phyloP scores from a whole-genome alignment of 2,888 invertebrate species.

The Ischnus inquisitorius region DNA sequence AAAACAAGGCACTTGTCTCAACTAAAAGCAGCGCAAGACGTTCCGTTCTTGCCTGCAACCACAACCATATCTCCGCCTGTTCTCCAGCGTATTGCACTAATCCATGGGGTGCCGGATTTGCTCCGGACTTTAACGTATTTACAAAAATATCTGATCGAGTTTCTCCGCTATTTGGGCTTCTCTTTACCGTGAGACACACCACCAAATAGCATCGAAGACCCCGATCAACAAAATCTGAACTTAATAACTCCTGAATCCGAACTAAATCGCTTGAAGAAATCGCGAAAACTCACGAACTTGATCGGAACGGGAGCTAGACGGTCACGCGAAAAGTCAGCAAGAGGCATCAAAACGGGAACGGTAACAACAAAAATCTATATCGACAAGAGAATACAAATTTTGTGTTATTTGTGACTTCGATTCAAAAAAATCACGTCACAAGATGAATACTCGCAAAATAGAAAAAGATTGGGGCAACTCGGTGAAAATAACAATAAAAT shows the following conservation, averaged over 20 bases:
- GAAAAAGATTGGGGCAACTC: too few species aligned
- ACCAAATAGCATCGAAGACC: not conserved
- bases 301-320: not conserved
- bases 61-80: conserved; percentile 11
- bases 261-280: not conserved
- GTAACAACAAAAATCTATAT: too few species aligned
- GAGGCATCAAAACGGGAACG: not conserved
- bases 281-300: not conserved
- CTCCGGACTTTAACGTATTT: not conserved
- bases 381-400: too few species aligned
- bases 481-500: too few species aligned
- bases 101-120: not conserved
- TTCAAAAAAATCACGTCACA: too few species aligned
- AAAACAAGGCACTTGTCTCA: not conserved
- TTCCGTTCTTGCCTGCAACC: not conserved
- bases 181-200: not conserved
- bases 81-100: not conserved
- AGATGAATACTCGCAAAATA: too few species aligned
- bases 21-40: not conserved
- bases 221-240: not conserved
- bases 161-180: not conserved
- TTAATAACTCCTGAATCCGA: not conserved
- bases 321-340: not conserved
- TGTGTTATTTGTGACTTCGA: too few species aligned
- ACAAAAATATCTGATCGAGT: not conserved